phyloP scores from a whole-genome alignment of 2,113 vertebrate genomes.

The Gymnobelideus leadbeateri region DNA sequence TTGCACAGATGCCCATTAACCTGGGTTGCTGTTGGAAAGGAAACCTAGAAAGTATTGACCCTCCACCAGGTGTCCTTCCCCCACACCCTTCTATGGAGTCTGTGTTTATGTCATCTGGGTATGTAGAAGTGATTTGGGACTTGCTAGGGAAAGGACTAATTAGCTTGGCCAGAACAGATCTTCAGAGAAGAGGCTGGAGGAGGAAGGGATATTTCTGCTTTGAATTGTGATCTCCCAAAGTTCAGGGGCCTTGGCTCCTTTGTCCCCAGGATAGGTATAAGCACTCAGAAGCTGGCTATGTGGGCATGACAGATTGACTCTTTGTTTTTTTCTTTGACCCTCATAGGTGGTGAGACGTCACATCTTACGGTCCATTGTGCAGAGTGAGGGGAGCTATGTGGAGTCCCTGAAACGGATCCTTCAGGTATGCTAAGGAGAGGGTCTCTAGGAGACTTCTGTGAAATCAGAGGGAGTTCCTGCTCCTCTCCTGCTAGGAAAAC shows the following conservation, averaged over 20 bases:
- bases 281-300: accelerated
- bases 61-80: neutral
- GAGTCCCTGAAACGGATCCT: constrained; percentile 92
- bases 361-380: constrained; percentile 95
- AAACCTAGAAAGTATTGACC: too few species aligned
- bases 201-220: neutral
- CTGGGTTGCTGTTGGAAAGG: too few species aligned
- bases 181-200: neutral
- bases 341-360: constrained; percentile 93
- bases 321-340: neutral
- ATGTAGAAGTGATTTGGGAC: neutral
- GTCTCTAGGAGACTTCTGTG: neutral
- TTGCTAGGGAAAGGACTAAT: neutral
- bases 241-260: accelerated
- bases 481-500: neutral
- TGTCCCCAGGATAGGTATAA: neutral
- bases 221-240: neutral
- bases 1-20: neutral
- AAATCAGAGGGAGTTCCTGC: neutral
- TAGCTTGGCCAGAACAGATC: too few species aligned
- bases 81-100: neutral
- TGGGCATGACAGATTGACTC: accelerated
- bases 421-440: constrained; percentile 84
- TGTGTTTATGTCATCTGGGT: neutral
- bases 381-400: constrained; percentile 94